A percentile compares a stretch with the other conserved stretches of the same genome.
Conservation (phyloP, 2,888 invertebrate species). For the Tachina lurida region DNA sequence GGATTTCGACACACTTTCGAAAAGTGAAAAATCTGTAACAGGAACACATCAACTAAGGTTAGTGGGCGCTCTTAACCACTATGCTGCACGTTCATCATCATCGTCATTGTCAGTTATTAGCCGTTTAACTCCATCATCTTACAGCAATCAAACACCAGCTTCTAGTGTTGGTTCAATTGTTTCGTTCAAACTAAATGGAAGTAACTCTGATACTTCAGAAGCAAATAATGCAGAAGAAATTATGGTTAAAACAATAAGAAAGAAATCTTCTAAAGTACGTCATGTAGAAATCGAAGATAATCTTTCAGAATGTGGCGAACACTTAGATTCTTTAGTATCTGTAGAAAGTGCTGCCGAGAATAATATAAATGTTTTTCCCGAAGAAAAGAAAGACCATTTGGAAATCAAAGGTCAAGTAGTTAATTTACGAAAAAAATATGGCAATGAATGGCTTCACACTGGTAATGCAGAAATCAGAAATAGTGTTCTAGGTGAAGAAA, state of each 20-base stretch:
- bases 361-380: conserved; percentile 23
- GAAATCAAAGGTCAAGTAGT: conserved; percentile 86
- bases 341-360: conserved; percentile 18
- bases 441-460: conserved; percentile 86
- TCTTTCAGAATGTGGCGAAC: conserved; percentile 15
- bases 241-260: conserved; percentile 73
- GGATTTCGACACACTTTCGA: conserved; percentile 84
- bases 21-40: conserved; percentile 84
- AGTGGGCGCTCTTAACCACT: conserved; percentile 73
- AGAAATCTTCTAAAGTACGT: conserved; percentile 82
- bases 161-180: conserved; percentile 80
- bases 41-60: conserved; percentile 81
- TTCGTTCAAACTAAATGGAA: conserved; percentile 73
- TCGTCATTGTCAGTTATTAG: conserved; percentile 72
- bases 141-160: conserved; percentile 76
- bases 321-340: conserved; percentile 35
- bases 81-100: conserved; percentile 65
- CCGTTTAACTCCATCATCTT: conserved; percentile 52
- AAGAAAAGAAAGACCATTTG: conserved; percentile 82
- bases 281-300: conserved; percentile 81
- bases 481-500: conserved; percentile 84
- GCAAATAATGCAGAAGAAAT: conserved; percentile 39
- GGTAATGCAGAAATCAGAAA: conserved; percentile 84
- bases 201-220: conserved; percentile 64
- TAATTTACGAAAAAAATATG: conserved; percentile 84